Percentiles rank a stretch among this genome's conserved stretches.
Conservation (phyloP, 92 coral and sea anemone genomes). For the Epizoanthus illoricatus region DNA sequence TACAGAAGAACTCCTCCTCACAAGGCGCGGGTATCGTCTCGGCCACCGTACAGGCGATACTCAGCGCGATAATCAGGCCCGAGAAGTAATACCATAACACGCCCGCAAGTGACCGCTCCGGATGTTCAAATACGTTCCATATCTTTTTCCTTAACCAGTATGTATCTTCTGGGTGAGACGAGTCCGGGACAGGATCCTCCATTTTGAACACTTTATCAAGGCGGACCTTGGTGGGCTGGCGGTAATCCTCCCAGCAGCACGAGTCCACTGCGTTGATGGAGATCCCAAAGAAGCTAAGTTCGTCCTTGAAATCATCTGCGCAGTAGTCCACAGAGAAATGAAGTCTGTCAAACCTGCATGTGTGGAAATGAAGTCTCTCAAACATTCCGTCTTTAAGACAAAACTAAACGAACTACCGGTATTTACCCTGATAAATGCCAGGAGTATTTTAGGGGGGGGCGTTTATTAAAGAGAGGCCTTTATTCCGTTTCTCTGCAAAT, state of each 20-base stretch:
- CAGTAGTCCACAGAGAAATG: constrained; percentile 93
- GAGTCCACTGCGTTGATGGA: constrained; percentile 87
- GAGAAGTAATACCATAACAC: constrained; percentile 77
- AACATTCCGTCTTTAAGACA: no score
- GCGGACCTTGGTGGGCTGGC: constrained; percentile 68
- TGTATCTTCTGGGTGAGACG: constrained; percentile 12
- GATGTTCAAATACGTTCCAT: constrained; percentile 74
- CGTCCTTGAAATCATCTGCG: constrained; percentile 93
- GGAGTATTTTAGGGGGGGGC: no score
- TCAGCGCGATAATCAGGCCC: constrained; percentile 73
- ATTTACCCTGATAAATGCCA: no score
- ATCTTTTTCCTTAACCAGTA: constrained; percentile 39
- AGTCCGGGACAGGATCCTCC: constrained; percentile 47
- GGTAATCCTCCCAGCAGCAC: constrained; percentile 95
- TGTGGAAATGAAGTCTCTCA: no score
- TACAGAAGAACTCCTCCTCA: constrained; percentile 53
- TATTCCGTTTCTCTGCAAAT: no score
- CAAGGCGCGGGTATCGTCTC: constrained; percentile 83
- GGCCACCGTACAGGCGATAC: constrained; percentile 87
- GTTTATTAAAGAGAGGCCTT: no score
- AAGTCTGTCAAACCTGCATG: constrained; percentile 75
- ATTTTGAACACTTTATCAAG: constrained; percentile 74
- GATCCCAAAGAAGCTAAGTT: constrained; percentile 86
- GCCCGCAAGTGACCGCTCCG: constrained; percentile 62
- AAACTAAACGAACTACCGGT: no score